Evolutionary conservation across 2,113 vertebrate genomes (phyloP), one percentile per base, ranked within the genome.

Genomic region (Hystrix cristata): DNA sequence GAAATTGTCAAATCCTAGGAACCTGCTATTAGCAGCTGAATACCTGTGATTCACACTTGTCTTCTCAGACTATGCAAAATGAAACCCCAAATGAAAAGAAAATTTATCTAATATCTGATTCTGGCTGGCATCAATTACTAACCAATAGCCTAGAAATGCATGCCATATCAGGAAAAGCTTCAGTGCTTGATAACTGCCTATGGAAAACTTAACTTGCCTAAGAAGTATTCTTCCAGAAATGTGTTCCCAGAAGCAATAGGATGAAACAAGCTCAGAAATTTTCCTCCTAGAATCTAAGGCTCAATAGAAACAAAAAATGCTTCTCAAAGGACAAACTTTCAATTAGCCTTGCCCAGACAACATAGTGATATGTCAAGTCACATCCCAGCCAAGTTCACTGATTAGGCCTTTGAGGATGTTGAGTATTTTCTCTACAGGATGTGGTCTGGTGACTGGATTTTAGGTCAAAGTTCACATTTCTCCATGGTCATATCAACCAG

Each of bases 401-500:
- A 92, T 95, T 91, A 95, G 94, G 81, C 90, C 81, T 95, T 88
- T 78, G 87, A 90, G 76, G 60, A 90, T 72, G 78, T 25, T 64
- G 78, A 90, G 51, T 86, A 69, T 94, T 92, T 89, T 64, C 81
- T 72, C 76, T 31, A 81, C 92, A 97, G 97, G 96, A 97, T 97
- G 96, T 95, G 95, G 96, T 97, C 80, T 95, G 94, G 81, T 96
- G 96, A 97, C 92, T 92, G 38, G 43, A 81, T 92, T 93, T 95
- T 83, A 96, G 97, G 98, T 95, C 91, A 97, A 95, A 98, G 95
- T 97, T 97, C 80, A 55, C 27, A 94, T 92, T 83, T 87, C 82
- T 72, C 78, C 60, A 43, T 19, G 55, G 53, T 25, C 91, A 2
- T 86, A 71, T 90, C 88, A 91, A 64, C 46, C 38, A 95, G 87